Percentiles rank a stretch among this genome's conserved stretches.
phyloP scores from a whole-genome alignment of 2,797 vertebrate species.

The Fistularia commersonii region DNA sequence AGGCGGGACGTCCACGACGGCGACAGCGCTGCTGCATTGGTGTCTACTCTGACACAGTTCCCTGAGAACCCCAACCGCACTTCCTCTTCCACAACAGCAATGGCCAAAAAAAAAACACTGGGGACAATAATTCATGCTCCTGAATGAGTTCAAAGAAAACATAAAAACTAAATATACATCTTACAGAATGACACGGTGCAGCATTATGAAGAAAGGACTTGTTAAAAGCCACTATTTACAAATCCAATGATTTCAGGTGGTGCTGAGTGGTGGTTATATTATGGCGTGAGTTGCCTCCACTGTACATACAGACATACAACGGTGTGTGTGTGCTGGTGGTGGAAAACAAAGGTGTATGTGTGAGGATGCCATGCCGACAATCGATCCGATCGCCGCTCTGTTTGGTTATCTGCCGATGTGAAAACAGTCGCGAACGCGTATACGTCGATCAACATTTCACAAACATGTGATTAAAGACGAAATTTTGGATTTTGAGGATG shows the following conservation, averaged over 20 bases:
- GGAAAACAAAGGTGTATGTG: constrained; percentile 38
- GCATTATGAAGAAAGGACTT: constrained; percentile 46
- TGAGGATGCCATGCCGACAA: constrained; percentile 20
- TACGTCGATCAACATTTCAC: constrained; percentile 15
- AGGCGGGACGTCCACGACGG: constrained; percentile 13
- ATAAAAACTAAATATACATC: constrained; percentile 15
- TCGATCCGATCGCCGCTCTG: constrained; percentile 22
- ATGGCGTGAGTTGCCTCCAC: constrained; percentile 7
- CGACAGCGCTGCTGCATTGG: constrained; percentile 43
- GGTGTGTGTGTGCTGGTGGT: constrained; percentile 51
- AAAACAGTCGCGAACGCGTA: background rate
- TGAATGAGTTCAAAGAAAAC: constrained; percentile 29
- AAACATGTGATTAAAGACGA: constrained; percentile 25
- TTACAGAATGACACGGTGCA: constrained; percentile 42
- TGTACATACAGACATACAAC: constrained; percentile 33
- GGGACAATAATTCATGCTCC: constrained; percentile 35
- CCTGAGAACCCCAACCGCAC: constrained; percentile 74
- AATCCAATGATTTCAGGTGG: constrained; percentile 7
- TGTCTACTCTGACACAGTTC: constrained; percentile 62
- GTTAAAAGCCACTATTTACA: constrained; percentile 65
- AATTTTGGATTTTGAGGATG: constrained; percentile 27
- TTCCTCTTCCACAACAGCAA: constrained; percentile 55
- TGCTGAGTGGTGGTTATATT: constrained; percentile 8
- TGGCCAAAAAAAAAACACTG: constrained; percentile 56
- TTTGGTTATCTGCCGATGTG: constrained; percentile 1